Conservation (phyloP, 2,888 invertebrate species). For the Carabus problematicus region DNA sequence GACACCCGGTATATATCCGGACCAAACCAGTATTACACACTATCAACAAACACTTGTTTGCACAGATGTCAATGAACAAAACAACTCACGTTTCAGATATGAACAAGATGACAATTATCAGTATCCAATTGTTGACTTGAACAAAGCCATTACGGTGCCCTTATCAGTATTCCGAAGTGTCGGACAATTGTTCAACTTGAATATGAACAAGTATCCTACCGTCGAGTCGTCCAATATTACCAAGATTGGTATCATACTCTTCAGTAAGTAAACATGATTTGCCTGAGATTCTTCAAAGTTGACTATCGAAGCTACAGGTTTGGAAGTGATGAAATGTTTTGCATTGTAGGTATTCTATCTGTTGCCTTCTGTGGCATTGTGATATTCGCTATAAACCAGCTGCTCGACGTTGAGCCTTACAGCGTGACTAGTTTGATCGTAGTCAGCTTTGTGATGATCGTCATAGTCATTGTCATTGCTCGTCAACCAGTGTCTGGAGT, state of each 20-base stretch:
- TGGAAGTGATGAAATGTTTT: conserved; percentile 27
- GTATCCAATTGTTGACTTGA: conserved; percentile 22
- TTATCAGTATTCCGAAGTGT: conserved; percentile 51
- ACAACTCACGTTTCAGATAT: conserved; percentile 49
- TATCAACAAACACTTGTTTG: conserved; percentile 2
- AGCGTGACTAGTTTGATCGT: conserved; percentile 56
- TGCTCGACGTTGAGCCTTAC: conserved; percentile 56
- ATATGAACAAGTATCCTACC: conserved; percentile 73
- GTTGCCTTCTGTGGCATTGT: conserved; percentile 63
- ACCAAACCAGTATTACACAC: not conserved
- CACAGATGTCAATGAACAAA: not conserved
- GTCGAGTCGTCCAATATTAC: conserved; percentile 70
- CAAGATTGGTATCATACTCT: conserved; percentile 66
- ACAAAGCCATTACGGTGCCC: conserved; percentile 12
- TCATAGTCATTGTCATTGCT: conserved; percentile 68
- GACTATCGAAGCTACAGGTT: not conserved
- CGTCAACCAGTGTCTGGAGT: conserved; percentile 72
- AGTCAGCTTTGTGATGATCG: conserved; percentile 61
- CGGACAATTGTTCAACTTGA: conserved; percentile 74
- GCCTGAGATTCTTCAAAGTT: not conserved
- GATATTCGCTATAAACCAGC: conserved; percentile 53
- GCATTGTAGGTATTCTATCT: conserved; percentile 64
- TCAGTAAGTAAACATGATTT: conserved; percentile 60
- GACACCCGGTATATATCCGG: too few relatives aligned
- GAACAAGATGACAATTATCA: conserved; percentile 42